Evolutionary conservation across 2,888 invertebrate genomes (phyloP), one percentile per base, ranked within the genome.

Genomic region (Tryphoninae sp.): DNA sequence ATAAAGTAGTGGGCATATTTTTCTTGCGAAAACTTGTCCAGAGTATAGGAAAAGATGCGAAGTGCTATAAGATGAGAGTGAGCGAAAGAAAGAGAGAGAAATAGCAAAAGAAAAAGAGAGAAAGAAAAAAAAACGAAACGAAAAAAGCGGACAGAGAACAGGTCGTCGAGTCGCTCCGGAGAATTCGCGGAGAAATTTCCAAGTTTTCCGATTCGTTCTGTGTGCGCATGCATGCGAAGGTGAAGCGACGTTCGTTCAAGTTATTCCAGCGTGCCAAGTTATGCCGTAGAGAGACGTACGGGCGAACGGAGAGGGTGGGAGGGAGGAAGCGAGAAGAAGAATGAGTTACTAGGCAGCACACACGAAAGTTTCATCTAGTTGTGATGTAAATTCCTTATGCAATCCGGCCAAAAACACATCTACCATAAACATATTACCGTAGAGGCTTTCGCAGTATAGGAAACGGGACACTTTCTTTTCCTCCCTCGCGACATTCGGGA

Each of bases 331-430:
- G 71, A 72, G 74, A 71, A 22, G 81, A 82, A 82, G 80, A 84
- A 82, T 79, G 73, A 84, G 82, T 83, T 84, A 82, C 78, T 65
- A 78, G 78, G 74, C 84, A 71, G 77, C 73, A 61, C 76, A 80
- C 73, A 78, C 82, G 76, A 84, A 85, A 83, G 74, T 78, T 84
- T 85, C 79, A 59, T 69, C 83, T 80, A 80, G 80, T 80, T 84
- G 83, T 58, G 76, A 85, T 84, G 83, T 84, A 85, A 85, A 84
- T 85, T 85, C 67, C 62, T 83, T 75, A 80, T 82, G 81, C 82
- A 82, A 81, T 83, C 69, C 78, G 51, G 71, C 78, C 74, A 71
- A 81, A 81, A 78, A 80, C 81, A 83, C 83, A 81, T 75, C 80
- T 78, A 83, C 83, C 83, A 83, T 83, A 83, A 83, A 81, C 81